Percentiles rank a stretch among this genome's conserved stretches.
These are phyloP conservation scores for Scotopteryx bipunctaria DNA, from an alignment of 2,888 invertebrate species.

Conservation along the genomic window DNA sequence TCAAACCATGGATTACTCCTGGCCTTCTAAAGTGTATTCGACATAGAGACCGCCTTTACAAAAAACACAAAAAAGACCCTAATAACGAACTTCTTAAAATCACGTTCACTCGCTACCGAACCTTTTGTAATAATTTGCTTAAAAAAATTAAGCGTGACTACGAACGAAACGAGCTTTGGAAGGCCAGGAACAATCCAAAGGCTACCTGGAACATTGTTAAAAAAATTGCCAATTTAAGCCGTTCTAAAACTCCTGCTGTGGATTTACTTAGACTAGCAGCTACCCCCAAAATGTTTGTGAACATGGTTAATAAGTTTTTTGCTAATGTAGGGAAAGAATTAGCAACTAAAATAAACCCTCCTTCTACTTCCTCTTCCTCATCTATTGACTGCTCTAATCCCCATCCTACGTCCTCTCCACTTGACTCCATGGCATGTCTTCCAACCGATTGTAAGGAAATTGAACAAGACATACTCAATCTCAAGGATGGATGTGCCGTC, in stretches of 20 bases:
- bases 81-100: background rate
- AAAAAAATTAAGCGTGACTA: background rate
- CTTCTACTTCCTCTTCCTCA: background rate
- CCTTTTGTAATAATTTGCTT: background rate
- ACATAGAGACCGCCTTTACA: background rate
- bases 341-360: background rate
- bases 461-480: background rate
- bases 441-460: background rate
- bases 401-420: background rate
- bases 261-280: background rate
- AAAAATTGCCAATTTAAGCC: background rate
- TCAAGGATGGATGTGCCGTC: background rate
- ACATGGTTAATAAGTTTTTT: background rate
- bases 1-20: background rate
- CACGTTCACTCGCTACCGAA: background rate
- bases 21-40: background rate
- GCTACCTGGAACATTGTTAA: background rate
- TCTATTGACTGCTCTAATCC: background rate
- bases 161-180: background rate
- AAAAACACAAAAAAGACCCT: background rate
- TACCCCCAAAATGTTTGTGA: background rate
- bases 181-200: background rate
- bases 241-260: background rate
- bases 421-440: background rate
- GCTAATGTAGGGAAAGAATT: background rate